Conservation (phyloP, 64 coral and sea anemone species). For the Dendrophyllia cribrosa region DNA sequence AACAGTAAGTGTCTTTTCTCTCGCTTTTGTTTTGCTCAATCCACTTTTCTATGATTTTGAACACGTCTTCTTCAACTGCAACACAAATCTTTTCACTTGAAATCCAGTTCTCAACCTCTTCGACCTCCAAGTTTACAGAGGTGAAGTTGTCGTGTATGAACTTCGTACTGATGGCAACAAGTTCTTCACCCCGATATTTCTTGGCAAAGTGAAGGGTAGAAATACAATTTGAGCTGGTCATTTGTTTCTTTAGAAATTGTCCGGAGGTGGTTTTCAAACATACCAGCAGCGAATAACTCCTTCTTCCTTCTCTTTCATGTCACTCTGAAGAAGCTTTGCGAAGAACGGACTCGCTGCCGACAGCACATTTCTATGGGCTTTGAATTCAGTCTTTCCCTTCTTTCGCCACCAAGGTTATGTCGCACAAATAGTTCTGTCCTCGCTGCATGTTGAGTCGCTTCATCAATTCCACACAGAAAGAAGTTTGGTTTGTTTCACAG, state of each 20-base stretch:
- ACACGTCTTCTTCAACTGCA: conserved; percentile 44
- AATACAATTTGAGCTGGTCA: conserved; percentile 27
- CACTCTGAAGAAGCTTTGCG: conserved; percentile 37
- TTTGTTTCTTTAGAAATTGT: conserved; percentile 17
- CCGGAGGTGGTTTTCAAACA: conserved; percentile 35
- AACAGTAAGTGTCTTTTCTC: not conserved
- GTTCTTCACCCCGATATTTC: conserved; percentile 32
- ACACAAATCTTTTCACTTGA: conserved; percentile 26
- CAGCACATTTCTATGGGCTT: conserved; percentile 9
- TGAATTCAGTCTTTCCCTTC: conserved; percentile 20
- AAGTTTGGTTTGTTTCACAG: not conserved
- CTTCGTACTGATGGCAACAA: conserved; percentile 17
- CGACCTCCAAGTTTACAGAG: not conserved
- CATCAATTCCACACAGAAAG: conserved; percentile 20
- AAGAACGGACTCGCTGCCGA: conserved; percentile 35
- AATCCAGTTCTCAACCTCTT: conserved; percentile 26
- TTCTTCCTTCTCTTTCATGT: conserved; percentile 39
- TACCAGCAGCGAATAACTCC: conserved; percentile 2
- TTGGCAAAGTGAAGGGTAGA: conserved; percentile 53
- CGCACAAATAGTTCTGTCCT: conserved; percentile 27
- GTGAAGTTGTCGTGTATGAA: conserved; percentile 45
- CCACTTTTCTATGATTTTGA: conserved; percentile 35
- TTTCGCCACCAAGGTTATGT: conserved; percentile 27
- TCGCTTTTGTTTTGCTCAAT: not conserved
- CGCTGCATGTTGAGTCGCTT: conserved; percentile 20